Evolutionary conservation across 2,888 invertebrate genomes (phyloP).

Genomic region (Rhimphoctona megacephalus): DNA sequence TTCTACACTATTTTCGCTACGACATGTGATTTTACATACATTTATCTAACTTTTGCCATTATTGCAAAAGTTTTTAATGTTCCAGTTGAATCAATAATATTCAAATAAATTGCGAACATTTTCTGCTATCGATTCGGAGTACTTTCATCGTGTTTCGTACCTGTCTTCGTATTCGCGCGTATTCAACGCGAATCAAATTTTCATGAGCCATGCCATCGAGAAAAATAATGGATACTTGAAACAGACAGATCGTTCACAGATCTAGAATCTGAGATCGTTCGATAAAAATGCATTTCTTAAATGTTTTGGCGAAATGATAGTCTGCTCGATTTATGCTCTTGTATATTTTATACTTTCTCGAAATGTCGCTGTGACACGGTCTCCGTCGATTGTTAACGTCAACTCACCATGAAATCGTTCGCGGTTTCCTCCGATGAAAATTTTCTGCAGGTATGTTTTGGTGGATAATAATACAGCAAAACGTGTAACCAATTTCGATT

Average conservation of each 20-base stretch:
- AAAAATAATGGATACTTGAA: slow-evolving; percentile 27
- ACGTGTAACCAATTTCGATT: background rate
- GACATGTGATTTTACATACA: background rate
- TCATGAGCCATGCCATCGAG: slow-evolving; percentile 25
- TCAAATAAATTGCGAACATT: background rate
- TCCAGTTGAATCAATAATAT: background rate
- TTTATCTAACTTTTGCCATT: background rate
- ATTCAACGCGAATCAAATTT: slow-evolving; percentile 19
- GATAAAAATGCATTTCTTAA: slow-evolving; percentile 2
- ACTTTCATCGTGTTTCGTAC: background rate
- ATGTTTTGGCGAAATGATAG: slow-evolving; percentile 42
- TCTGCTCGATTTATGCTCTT: slow-evolving; percentile 23
- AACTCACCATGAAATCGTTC: slow-evolving; percentile 23
- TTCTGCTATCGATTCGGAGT: background rate
- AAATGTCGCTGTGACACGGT: slow-evolving; percentile 40
- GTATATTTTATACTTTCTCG: slow-evolving; percentile 16
- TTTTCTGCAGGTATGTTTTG: background rate
- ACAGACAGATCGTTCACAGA: slow-evolving; percentile 31
- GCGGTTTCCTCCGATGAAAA: background rate
- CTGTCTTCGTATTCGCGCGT: slow-evolving; percentile 21
- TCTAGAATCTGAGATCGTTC: background rate
- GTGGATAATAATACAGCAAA: slow-evolving; percentile 12
- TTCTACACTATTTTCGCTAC: background rate
- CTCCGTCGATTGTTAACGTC: slow-evolving; percentile 13
- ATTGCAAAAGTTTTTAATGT: background rate